Evolutionary conservation across 2,113 vertebrate genomes (phyloP), one percentile per base, ranked within the genome.

Genomic region (Alethe diademata): DNA sequence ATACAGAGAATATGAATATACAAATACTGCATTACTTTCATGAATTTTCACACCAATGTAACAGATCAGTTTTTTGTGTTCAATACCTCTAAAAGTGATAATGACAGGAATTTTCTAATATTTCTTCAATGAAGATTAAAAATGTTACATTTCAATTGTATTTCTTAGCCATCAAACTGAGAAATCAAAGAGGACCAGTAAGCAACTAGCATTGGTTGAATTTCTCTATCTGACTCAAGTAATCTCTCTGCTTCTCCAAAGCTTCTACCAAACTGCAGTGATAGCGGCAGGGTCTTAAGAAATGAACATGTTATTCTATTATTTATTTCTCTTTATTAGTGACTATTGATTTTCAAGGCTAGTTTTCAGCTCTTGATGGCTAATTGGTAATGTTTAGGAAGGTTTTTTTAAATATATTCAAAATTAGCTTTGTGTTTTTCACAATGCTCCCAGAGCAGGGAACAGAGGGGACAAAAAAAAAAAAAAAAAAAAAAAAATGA

Each of bases 391-490:
- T 12, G 8, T 56, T 87, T 56, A 82, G 33, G 16, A 62, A 51
- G 14, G 2, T 4, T 84, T 81, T 86, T 80, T 20, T 24, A 13
- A 35, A 62, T 56, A 45, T 28, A 56, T 36, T 78, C 15, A 38
- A 56, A 53, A 69, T 12, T 0, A 58, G 2, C 28, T 75, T 11
- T 54, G 25, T 57, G 23, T 14, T 15, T 48, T 82, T 79, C 19
- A 43, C 6, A 76, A 36, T 47, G 43, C 10, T 54, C 2, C 33
- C 45, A 78, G 11, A 71, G 18, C 6, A 70, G 9, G 12, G 6
- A 36, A 56, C 0, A 4, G 4, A 35, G 12, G 11, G 8, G 7
- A 6, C 8, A 25, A 48, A 48, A 48, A 0, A 2, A 10, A 7
- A 31, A 54, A n/a, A 7, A 36, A 5, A 10, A 16, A 35, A 18